Base-by-base conservation (phyloP, 2,113 vertebrate genomes). In the Callithrix jacchus region DNA sequence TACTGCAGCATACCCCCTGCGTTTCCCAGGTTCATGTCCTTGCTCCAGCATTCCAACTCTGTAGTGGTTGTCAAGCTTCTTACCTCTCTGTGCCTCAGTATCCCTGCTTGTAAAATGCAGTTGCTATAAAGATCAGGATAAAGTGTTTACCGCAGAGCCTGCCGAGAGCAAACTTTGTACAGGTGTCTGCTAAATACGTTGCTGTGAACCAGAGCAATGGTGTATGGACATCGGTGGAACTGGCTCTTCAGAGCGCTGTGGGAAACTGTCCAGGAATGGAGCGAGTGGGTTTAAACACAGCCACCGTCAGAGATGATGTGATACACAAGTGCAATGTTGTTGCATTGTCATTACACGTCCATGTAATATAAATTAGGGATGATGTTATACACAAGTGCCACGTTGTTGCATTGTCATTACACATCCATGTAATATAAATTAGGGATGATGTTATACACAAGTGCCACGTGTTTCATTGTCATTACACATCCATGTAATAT, bases 221-320 rank as follows among this genome's bases (percentile, higher is more conserved):
- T 21, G 3, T 32, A 12, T 0, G 0, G 52, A 52, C 40, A 17
- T n/a, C 47, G 4, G 16, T 35, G 13, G 8, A 3, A 12, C 0
- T 11, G 23, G 23, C 14, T 49, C 0, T 10, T 52, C 64, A 18
- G 49, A 47, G 40, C 35, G 80, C 18, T 3, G 8, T 4, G 87
- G 32, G 37, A 35, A 21, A 16, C 25, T 2, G 1, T 14, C 35
- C 47, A 23, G 71, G 58, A 76, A 56, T 16, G 1, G 3, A 8
- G 11, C 8, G 7, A 27, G 32, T 0, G 61, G 0, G 64, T 9
- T n/a, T 10, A n/a, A n/a, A 13, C 77, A 11, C 7, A 61, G 80
- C 52, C 23, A 1, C 37, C 32, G 0, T 54, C 47, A 42, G 54
- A 35, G 25, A 83, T 6, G 9, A 13, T 21, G 1, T 42, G 30